A percentile compares a stretch with the other conserved stretches of the same genome.
phyloP scores from a whole-genome alignment of 2,888 invertebrate genomes.

The Apamea sordens region DNA sequence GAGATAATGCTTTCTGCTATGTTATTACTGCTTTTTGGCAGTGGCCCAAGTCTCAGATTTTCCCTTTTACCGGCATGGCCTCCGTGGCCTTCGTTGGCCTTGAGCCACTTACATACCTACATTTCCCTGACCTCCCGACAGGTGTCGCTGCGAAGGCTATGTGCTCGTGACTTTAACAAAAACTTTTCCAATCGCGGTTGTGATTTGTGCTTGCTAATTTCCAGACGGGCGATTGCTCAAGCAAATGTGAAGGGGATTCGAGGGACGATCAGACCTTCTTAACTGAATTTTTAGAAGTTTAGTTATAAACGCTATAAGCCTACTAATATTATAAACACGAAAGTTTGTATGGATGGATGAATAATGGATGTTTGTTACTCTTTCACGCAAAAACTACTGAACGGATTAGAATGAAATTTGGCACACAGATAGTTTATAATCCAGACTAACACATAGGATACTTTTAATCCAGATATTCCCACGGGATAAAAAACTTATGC shows the following conservation, averaged over 20 bases:
- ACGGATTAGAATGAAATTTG: too few relatives aligned
- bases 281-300: conserved; percentile 2
- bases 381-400: too few relatives aligned
- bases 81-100: conserved; percentile 61
- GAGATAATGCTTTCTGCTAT: conserved; percentile 45
- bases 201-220: conserved; percentile 36
- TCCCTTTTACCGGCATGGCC: conserved; percentile 57
- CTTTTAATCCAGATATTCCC: too few relatives aligned
- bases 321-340: too few relatives aligned
- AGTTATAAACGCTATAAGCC: neutral
- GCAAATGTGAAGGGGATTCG: neutral
- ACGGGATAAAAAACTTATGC: too few relatives aligned
- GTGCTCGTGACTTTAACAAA: conserved; percentile 31
- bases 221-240: conserved; percentile 18
- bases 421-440: too few relatives aligned
- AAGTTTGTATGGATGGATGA: too few relatives aligned
- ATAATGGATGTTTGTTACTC: too few relatives aligned
- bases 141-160: conserved; percentile 52
- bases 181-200: conserved; percentile 51
- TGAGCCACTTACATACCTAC: conserved; percentile 55
- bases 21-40: conserved; percentile 59
- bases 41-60: conserved; percentile 57
- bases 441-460: too few relatives aligned
- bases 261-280: neutral
- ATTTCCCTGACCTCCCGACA: conserved; percentile 51